A percentile compares a stretch with the other conserved stretches of the same genome.
phyloP scores from a whole-genome alignment of 2,888 invertebrate species.

The Megamerina dolium region DNA sequence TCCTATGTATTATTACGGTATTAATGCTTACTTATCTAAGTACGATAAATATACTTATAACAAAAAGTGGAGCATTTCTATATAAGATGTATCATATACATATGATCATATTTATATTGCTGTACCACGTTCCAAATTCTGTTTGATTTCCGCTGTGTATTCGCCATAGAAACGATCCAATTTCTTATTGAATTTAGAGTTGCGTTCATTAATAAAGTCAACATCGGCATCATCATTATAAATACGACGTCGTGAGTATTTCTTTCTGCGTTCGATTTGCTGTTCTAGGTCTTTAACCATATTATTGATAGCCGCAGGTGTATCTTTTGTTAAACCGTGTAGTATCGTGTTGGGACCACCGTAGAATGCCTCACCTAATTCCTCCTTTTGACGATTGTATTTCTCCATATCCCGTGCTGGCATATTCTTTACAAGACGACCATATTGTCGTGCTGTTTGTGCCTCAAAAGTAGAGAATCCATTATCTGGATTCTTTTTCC shows the following conservation, averaged over 20 bases:
- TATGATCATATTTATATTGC: conserved; percentile 66
- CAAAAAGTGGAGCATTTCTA: no score
- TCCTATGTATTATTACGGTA: no score
- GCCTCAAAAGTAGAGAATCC: conserved; percentile 93
- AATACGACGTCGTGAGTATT: conserved; percentile 88
- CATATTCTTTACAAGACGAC: conserved; percentile 75
- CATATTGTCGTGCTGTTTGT: conserved; percentile 84
- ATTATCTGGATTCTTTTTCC: conserved; percentile 89
- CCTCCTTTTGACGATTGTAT: conserved; percentile 78
- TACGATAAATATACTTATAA: no score
- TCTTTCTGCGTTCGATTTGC: conserved; percentile 87
- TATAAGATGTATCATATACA: not conserved
- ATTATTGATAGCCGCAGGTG: conserved; percentile 80
- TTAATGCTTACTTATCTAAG: no score
- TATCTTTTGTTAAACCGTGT: conserved; percentile 83
- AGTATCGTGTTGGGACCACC: conserved; percentile 87
- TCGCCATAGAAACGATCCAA: conserved; percentile 94
- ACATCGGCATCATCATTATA: conserved; percentile 99
- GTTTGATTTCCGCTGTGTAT: conserved; percentile 96
- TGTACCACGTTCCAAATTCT: conserved; percentile 97
- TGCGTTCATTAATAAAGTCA: conserved; percentile 98
- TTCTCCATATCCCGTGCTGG: conserved; percentile 76
- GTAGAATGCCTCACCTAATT: conserved; percentile 91
- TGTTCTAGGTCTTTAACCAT: conserved; percentile 93
- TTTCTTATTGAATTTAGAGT: conserved; percentile 98